Base-by-base conservation (phyloP, 2,797 vertebrate genomes). In the Oreonectes daqikongensis region DNA sequence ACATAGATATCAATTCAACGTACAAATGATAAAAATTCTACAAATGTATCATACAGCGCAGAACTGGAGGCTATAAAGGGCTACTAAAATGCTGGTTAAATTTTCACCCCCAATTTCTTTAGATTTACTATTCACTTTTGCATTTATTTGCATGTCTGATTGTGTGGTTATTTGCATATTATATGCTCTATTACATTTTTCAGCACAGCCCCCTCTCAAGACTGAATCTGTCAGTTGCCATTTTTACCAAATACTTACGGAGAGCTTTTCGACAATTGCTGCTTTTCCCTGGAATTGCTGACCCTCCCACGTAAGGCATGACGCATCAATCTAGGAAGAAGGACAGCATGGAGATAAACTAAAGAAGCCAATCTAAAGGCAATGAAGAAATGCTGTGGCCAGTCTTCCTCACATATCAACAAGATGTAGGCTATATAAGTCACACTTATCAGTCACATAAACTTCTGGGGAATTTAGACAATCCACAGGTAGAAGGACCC, bases 251-350 rank as follows among this genome's bases (percentile, higher is more conserved):
- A 57, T 57, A 95, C 97, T 97, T 92, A 99, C 98, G 89, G 94
- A 92, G 82, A 99, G 93, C 92, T 99, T 99, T 85, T 97, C 95
- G 86, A 99, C 94, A 86, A 99, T 99, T 78, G 95, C 95, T 88
- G 92, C 92, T 95, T 99, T 99, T 83, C 98, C 98, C 87, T 96
- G 96, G 92, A 94, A 98, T 88, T 96, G 96, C 86, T 98, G 94
- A 90, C 97, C 98, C 92, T 99, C 97, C 97, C 97, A 99, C 7
- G 96, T 97, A 94, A 99, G 96, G 93, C 97, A 99, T 94, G 97
- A 99, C 2, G 94, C 89, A 79, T 98, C 97, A 72, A 96, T 97
- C 97, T 99, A 69, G 89, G 77, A 87, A 85, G 72, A 69, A 17
- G 69, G 9, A 71, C 77, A 50, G 14, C 42, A 60, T 63, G 53